Percentiles rank a stretch among this genome's conserved stretches.
Evolutionary conservation across 2,113 vertebrate genomes (phyloP).

Genomic region (Chlamydotis undulata): DNA sequence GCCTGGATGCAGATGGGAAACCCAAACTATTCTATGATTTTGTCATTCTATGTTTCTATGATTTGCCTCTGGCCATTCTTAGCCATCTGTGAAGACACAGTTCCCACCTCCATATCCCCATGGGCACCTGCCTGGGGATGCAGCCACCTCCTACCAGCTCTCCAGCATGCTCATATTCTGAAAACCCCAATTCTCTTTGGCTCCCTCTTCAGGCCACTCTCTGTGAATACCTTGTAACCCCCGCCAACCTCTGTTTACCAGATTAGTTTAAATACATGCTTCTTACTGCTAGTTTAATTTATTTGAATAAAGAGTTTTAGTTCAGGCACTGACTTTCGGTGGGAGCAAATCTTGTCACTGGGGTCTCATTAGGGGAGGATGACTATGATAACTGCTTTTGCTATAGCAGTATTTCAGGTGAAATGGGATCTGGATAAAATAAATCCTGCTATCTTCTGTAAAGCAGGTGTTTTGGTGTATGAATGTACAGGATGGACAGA

Average conservation of each 20-base stretch:
- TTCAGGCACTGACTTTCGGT: neutral
- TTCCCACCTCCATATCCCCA: neutral
- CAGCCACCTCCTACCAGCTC: neutral
- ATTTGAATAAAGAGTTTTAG: neutral
- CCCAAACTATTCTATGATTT: neutral
- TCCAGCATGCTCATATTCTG: neutral
- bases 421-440: neutral
- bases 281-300: neutral
- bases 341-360: neutral
- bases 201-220: accelerated
- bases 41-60: neutral
- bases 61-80: neutral
- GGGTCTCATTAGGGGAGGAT: neutral
- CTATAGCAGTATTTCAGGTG: neutral
- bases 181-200: accelerated
- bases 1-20: neutral
- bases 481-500: neutral
- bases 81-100: neutral
- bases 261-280: neutral
- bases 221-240: neutral
- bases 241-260: neutral
- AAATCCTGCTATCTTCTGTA: neutral
- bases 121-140: neutral
- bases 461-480: neutral
- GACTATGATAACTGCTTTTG: neutral